Evolutionary conservation across 2,113 vertebrate genomes (phyloP).

Genomic region (Alces alces): DNA sequence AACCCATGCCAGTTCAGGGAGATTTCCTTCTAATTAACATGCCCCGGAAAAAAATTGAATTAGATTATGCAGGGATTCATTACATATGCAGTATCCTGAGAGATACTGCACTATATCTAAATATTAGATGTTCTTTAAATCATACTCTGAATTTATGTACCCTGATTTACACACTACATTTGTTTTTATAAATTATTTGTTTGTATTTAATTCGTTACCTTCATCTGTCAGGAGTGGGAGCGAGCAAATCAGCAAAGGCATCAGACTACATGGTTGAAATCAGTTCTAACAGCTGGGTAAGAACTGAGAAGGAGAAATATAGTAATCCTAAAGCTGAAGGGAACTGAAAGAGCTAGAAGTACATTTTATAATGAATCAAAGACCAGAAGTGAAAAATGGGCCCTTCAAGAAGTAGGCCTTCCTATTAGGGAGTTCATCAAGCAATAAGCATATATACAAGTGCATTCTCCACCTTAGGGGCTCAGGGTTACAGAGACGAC

Average conservation of each 20-base stretch:
- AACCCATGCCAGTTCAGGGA: background rate
- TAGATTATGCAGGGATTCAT: background rate
- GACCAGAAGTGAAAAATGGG: constrained; percentile 13
- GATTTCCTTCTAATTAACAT: background rate
- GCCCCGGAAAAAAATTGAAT: background rate
- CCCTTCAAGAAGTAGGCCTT: background rate
- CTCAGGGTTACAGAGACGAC: background rate
- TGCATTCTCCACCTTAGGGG: background rate
- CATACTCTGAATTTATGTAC: background rate
- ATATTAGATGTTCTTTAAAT: constrained; percentile 18
- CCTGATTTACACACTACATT: background rate
- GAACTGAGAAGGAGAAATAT: background rate
- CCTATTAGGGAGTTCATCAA: constrained; percentile 9
- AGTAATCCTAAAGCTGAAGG: background rate
- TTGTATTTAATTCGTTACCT: background rate
- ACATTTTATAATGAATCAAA: constrained; percentile 19
- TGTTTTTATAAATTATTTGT: background rate
- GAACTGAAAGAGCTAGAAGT: background rate
- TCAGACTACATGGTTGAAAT: background rate
- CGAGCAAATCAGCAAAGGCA: background rate
- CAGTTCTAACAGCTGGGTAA: background rate
- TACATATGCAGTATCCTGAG: background rate
- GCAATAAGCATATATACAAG: background rate
- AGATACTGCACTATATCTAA: background rate
- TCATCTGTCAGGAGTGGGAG: background rate